These are phyloP conservation scores for Drosophila pegasa DNA, from an alignment of 2,888 invertebrate genomes.

Conservation along the genomic window DNA sequence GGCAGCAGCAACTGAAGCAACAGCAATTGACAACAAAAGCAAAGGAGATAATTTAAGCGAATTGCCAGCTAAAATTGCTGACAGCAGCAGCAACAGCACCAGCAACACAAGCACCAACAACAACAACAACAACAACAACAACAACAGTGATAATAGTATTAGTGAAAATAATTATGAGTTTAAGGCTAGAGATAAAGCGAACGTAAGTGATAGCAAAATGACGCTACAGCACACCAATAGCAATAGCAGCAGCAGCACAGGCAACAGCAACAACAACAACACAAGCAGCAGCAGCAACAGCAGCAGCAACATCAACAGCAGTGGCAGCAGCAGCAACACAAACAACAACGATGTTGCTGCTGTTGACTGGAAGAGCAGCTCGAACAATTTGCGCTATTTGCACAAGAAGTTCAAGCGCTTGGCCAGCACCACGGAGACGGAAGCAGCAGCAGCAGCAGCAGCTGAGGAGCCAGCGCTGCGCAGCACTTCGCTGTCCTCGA, in stretches of 20 bases:
- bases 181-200: conserved; percentile 76
- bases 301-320: conserved; percentile 15
- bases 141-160: conserved; percentile 81
- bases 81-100: conserved; percentile 46
- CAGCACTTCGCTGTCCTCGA: conserved; percentile 79
- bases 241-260: conserved; percentile 18
- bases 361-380: conserved; percentile 83
- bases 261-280: conserved; percentile 4
- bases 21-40: conserved; percentile 50
- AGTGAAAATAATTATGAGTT: conserved; percentile 79
- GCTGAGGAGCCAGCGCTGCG: conserved; percentile 53
- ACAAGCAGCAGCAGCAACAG: conserved; percentile 4
- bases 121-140: conserved; percentile 68
- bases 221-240: conserved; percentile 68
- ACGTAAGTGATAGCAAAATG: conserved; percentile 80
- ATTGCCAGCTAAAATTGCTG: conserved; percentile 42
- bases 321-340: conserved; percentile 7
- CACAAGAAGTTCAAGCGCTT: conserved; percentile 97
- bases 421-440: conserved; percentile 85
- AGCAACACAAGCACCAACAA: conserved; percentile 57
- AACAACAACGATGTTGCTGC: background rate
- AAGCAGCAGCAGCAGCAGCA: conserved; percentile 11
- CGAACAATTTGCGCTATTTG: conserved; percentile 90
- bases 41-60: conserved; percentile 50
- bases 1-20: conserved; percentile 40